Evolutionary conservation across 2,888 invertebrate species (phyloP).

Genomic region (Athalia circularis): DNA sequence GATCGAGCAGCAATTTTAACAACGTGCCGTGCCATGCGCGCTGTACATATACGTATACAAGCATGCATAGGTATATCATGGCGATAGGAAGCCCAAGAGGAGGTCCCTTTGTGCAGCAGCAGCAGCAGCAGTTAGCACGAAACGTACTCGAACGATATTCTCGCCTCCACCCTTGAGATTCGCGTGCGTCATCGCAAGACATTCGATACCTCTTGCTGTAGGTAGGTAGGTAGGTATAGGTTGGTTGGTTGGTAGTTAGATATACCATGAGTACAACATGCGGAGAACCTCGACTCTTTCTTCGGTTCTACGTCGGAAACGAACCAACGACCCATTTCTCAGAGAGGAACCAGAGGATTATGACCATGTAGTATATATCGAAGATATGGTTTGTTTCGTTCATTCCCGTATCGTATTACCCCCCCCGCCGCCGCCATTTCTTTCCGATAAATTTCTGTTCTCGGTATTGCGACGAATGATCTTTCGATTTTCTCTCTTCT

Average conservation of each 20-base stretch:
- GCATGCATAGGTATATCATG: too few species aligned
- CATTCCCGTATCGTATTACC: constrained; percentile 7
- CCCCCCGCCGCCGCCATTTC: not conserved
- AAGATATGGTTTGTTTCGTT: not conserved
- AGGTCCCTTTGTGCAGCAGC: not conserved
- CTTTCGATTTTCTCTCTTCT: not conserved
- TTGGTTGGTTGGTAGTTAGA: not conserved
- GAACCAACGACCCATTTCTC: constrained; percentile 12
- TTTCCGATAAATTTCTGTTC: constrained; percentile 1
- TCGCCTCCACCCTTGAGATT: constrained; percentile 6
- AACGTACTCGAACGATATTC: not conserved
- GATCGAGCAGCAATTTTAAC: too few species aligned
- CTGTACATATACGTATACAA: too few species aligned
- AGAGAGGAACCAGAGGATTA: constrained; percentile 13
- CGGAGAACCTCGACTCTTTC: not conserved
- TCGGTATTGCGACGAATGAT: not conserved
- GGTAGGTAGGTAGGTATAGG: not conserved
- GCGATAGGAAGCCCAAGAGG: too few species aligned
- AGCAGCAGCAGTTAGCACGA: not conserved
- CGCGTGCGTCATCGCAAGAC: constrained; percentile 32
- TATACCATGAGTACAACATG: not conserved
- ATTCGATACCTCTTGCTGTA: constrained; percentile 27
- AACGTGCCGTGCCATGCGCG: too few species aligned
- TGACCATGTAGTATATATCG: not conserved
- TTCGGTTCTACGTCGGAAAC: constrained; percentile 12